These are phyloP conservation scores for Palythoa caribaeorum DNA, from an alignment of 92 coral and sea anemone genomes.

Conservation along the genomic window DNA sequence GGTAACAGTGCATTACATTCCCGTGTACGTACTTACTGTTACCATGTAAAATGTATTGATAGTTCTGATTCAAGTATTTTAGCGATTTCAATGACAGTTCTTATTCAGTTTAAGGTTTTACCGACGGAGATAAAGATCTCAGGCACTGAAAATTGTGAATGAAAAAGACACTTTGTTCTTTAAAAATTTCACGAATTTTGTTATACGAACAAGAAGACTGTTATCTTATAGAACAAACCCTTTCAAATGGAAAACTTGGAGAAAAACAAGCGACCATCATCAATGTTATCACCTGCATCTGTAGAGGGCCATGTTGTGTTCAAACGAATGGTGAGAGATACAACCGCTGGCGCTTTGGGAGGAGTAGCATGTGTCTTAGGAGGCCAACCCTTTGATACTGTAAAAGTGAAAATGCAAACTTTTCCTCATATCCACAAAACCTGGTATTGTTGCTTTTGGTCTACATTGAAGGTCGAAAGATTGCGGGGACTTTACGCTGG, in stretches of 20 bases:
- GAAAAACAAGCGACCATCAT: background rate
- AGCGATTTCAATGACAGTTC: background rate
- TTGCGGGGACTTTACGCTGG: conserved; percentile 70
- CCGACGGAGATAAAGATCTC: background rate
- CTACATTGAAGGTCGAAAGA: conserved; percentile 50
- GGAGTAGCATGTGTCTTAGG: conserved; percentile 69
- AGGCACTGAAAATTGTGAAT: background rate
- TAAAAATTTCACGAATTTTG: background rate
- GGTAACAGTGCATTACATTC: background rate
- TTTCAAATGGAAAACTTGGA: conserved; percentile 27
- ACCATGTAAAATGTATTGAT: background rate
- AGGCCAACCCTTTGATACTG: conserved; percentile 73
- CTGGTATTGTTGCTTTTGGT: conserved; percentile 54
- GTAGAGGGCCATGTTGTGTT: conserved; percentile 7
- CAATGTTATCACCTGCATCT: background rate
- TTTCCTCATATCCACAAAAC: conserved; percentile 57
- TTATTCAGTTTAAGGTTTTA: too few relatives aligned
- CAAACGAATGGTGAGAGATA: conserved; percentile 47
- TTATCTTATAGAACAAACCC: background rate
- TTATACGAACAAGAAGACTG: background rate
- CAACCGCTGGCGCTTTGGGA: conserved; percentile 64
- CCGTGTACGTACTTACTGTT: background rate
- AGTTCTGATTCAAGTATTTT: background rate
- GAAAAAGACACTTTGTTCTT: background rate
- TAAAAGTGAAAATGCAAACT: conserved; percentile 70